These are phyloP conservation scores for Sprattus sprattus DNA, from an alignment of 2,113 vertebrate genomes.

Conservation along the genomic window DNA sequence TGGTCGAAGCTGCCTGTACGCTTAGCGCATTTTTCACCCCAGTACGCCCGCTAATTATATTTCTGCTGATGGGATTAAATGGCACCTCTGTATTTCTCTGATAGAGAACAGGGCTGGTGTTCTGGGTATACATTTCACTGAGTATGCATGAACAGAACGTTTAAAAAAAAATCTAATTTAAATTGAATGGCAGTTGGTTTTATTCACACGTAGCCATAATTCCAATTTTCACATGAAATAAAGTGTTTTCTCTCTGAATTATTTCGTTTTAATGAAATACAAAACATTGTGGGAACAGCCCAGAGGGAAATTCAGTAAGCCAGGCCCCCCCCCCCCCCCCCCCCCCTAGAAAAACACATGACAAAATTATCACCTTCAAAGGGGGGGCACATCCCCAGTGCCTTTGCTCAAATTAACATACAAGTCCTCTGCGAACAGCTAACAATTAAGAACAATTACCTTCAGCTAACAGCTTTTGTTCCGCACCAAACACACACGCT, in stretches of 20 bases:
- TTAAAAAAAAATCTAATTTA: background rate
- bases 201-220: background rate
- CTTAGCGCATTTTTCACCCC: background rate
- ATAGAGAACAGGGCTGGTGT: background rate
- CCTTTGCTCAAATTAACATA: slow-evolving; percentile 25
- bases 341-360: background rate
- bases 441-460: slow-evolving; percentile 37
- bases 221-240: background rate
- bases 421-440: slow-evolving; percentile 19
- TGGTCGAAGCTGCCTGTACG: background rate
- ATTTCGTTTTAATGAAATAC: background rate
- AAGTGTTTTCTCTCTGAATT: background rate
- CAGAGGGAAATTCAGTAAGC: background rate
- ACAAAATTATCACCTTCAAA: background rate
- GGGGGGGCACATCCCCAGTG: background rate
- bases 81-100: background rate
- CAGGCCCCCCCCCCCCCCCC: too few species aligned
- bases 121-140: background rate
- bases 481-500: slow-evolving; percentile 19
- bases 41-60: background rate
- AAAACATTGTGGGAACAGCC: background rate
- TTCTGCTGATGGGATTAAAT: background rate
- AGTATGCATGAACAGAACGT: background rate
- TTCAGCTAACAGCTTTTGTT: slow-evolving; percentile 28
- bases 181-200: background rate